These are phyloP conservation scores for Ptilonorhynchus violaceus DNA, from an alignment of 2,113 vertebrate genomes.

Conservation along the genomic window DNA sequence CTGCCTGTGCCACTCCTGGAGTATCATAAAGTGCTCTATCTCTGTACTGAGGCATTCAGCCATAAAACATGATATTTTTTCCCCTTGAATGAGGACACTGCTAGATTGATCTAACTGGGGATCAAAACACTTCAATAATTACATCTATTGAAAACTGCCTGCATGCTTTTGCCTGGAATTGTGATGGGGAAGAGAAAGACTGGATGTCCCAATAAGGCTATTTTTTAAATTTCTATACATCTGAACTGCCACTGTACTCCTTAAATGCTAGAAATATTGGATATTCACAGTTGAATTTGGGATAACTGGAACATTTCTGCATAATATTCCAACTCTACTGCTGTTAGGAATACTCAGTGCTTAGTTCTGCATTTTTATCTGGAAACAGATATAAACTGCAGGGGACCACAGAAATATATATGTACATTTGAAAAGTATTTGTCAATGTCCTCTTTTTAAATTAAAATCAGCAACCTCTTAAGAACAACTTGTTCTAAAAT, in stretches of 20 bases:
- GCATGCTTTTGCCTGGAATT: not conserved
- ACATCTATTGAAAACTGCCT: not conserved
- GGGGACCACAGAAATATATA: not conserved
- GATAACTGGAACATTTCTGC: not conserved
- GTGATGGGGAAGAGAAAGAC: not conserved
- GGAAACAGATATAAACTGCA: not conserved
- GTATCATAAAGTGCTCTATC: not conserved
- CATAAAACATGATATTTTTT: not conserved
- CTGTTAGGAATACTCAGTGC: not conserved
- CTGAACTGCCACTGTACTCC: not conserved
- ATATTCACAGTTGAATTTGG: not conserved
- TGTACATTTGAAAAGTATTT: not conserved
- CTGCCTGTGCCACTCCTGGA: not conserved
- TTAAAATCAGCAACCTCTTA: not conserved
- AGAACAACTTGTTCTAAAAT: not conserved
- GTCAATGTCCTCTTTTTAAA: not conserved
- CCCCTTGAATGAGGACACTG: not conserved
- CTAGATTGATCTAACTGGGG: not conserved
- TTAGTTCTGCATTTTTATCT: not conserved
- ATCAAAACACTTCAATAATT: constrained; percentile 1
- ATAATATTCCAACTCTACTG: not conserved
- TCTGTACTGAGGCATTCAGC: not conserved
- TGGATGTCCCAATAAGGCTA: not conserved
- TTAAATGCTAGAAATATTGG: not conserved
- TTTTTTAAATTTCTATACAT: not conserved